Evolutionary conservation across 1,140 invertebrate genomes (phyloP).

Genomic region (Ceratoteleas bidentatus): DNA sequence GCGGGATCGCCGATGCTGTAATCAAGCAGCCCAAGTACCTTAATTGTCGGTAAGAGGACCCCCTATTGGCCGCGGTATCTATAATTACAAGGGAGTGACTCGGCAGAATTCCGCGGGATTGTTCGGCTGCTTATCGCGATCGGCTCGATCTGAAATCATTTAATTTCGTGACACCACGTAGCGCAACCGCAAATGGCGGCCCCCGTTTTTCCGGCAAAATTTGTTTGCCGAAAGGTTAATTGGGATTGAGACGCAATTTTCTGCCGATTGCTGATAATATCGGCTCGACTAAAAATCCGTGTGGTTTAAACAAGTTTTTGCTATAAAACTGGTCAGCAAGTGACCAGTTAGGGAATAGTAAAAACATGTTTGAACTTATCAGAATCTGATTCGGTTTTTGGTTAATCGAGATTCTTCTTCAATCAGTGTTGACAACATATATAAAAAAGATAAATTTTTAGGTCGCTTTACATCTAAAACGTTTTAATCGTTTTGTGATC

Average conservation of each 20-base stretch:
- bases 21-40: constrained; percentile 75
- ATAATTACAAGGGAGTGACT: constrained; percentile 79
- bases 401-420: too few relatives aligned
- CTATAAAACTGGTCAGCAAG: too few relatives aligned
- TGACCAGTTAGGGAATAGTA: too few relatives aligned
- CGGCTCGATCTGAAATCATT: constrained; percentile 73
- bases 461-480: too few relatives aligned
- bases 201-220: constrained; percentile 42
- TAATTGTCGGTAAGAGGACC: constrained; percentile 75
- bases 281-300: too few relatives aligned
- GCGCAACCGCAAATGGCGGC: constrained; percentile 29
- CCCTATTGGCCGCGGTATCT: constrained; percentile 76
- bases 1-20: constrained; percentile 70
- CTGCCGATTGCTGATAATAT: constrained; percentile 40
- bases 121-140: constrained; percentile 72
- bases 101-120: constrained; percentile 67
- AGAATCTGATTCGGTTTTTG: too few relatives aligned
- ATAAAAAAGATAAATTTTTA: too few relatives aligned
- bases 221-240: constrained; percentile 62
- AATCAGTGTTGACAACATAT: too few relatives aligned
- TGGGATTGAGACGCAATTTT: constrained; percentile 63
- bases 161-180: constrained; percentile 75
- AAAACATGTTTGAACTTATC: too few relatives aligned
- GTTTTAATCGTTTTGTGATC: too few relatives aligned
- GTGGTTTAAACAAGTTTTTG: too few relatives aligned